Evolutionary conservation across 2,113 vertebrate genomes (phyloP), one percentile per base, ranked within the genome.

Genomic region (Malurus cyaneus): DNA sequence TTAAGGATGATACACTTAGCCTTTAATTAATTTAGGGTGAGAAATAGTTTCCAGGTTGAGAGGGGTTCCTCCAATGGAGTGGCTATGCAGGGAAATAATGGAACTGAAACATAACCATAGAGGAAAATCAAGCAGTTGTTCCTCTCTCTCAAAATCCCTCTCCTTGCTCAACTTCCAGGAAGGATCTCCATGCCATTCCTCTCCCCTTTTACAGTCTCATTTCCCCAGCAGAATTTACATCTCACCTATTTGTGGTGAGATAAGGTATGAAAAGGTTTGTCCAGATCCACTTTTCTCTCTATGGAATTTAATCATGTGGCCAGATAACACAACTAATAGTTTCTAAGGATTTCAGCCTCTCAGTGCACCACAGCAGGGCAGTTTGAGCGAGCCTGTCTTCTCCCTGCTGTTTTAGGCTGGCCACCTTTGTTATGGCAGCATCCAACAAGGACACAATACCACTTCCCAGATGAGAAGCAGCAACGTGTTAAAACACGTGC

Each of bases 171-270:
- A 12, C 42, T 72, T 62, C 24, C 25, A 67, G 32, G 49, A 39
- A 76, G 9, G 18, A 34, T 46, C n/a, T 11, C 31, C 24, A 26
- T 2, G 1, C 13, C 1, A 0, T 60, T 79, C 11, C 32, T 9
- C 25, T 77, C 17, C 44, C 39, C 23, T 60, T 64, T 82, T 44
- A 41, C 11, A 34, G 26, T 28, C 21, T 83, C 12, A 53, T 67
- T 91, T 78, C 70, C 32, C 42, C 70, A 56, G 8, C 34, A n/a
- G 64, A 85, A 39, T 65, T 80, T 89, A 60, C 17, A 67, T 64
- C 31, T 79, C 49, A 76, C 12, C 8, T 20, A 24, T 36, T 57
- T 61, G 36, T 23, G 17, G n/a, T 57, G 18, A 91, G 31, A 41
- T 4, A 29, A 74, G 47, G 26, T 52, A 29, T 18, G 9, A 87